phyloP scores from a whole-genome alignment of 37 sponge, comb jelly and placozoan species.

The Corticium candelabrum region DNA sequence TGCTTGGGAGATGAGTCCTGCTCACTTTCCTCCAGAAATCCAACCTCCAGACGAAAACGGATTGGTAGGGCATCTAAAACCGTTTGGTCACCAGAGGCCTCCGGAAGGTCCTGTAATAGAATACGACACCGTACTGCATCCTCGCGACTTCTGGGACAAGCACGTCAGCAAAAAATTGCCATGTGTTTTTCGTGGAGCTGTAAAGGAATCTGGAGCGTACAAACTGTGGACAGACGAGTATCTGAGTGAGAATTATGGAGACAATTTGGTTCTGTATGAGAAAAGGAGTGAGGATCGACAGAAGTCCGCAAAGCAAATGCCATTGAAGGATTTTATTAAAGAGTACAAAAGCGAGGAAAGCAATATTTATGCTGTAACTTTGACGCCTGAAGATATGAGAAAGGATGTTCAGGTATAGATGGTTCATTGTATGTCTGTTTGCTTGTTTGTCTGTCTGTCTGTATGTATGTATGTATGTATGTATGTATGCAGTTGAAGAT shows the following conservation, averaged over 20 bases:
- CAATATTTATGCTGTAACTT: constrained; percentile 29
- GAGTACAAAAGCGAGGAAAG: constrained; percentile 17
- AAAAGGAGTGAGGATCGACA: background rate
- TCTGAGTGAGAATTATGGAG: background rate
- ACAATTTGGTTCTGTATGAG: background rate
- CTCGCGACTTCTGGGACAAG: constrained; percentile 2
- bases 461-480: too few relatives aligned
- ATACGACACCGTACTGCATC: background rate
- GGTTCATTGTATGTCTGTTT: background rate
- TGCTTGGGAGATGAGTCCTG: background rate
- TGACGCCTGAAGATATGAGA: constrained; percentile 37
- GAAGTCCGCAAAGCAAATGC: background rate
- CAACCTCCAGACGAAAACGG: background rate
- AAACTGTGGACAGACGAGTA: constrained; percentile 9
- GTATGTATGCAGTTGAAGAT: too few relatives aligned
- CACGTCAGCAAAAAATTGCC: constrained; percentile 7
- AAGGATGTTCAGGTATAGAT: constrained; percentile 12
- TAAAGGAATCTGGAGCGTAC: background rate
- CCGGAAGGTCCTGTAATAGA: constrained; percentile 6
- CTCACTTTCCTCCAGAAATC: background rate
- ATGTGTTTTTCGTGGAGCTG: constrained; percentile 5
- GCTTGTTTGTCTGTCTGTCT: too few relatives aligned
- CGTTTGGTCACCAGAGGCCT: constrained; percentile 3
- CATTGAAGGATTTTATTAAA: constrained; percentile 9
- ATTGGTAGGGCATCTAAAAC: constrained; percentile 1